Evolutionary conservation across 2,797 vertebrate genomes (phyloP).

Genomic region (Taeniopygia guttata): DNA sequence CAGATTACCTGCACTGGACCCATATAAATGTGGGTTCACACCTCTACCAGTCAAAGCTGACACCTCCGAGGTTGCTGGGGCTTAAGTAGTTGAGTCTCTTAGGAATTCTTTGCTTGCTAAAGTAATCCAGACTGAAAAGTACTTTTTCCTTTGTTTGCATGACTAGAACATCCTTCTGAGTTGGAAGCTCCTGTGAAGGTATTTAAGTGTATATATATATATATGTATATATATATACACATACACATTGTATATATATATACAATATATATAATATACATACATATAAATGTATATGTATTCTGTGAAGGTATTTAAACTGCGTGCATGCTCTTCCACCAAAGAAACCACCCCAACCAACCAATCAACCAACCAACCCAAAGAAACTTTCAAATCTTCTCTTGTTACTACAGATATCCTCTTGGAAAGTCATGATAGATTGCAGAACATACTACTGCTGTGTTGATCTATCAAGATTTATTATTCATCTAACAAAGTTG

Average conservation of each 20-base stretch:
- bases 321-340: neutral
- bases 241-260: neutral
- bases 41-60: neutral
- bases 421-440: neutral
- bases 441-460: neutral
- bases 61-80: neutral
- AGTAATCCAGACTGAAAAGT: neutral
- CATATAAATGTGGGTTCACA: neutral
- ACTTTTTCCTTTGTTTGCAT: neutral
- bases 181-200: neutral
- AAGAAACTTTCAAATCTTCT: rapidly evolving
- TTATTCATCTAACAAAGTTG: neutral
- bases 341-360: neutral
- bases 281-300: neutral
- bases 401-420: neutral
- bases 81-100: neutral
- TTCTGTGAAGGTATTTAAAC: neutral
- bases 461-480: neutral
- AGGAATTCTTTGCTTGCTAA: neutral
- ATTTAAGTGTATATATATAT: neutral
- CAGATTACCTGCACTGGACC: neutral
- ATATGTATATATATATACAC: neutral
- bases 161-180: neutral
- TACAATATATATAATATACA: no score
- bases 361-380: neutral